Percentiles rank a stretch among this genome's conserved stretches.
These are phyloP conservation scores for Temnothorax ravouxi DNA, from an alignment of 2,888 invertebrate genomes.

Conservation along the genomic window DNA sequence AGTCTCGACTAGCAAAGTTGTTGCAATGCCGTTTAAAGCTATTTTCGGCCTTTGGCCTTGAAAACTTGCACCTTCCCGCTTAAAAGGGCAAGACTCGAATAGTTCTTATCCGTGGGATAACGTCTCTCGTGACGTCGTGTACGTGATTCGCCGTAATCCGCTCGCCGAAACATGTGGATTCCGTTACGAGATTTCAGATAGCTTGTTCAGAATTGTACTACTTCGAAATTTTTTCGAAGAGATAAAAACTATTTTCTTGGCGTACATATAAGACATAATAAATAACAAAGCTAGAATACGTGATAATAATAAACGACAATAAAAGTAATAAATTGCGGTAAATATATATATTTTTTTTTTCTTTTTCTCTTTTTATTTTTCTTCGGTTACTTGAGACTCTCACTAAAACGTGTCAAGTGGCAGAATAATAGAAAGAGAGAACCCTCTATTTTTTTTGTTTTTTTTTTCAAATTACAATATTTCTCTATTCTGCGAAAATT, in stretches of 20 bases:
- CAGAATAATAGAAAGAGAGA: not conserved
- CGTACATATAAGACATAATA: not conserved
- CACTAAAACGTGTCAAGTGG: not conserved
- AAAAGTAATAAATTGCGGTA: constrained; percentile 1
- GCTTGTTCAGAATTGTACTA: not conserved
- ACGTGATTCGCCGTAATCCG: constrained; percentile 64
- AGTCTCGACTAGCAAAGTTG: constrained; percentile 39
- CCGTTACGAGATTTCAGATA: constrained; percentile 6
- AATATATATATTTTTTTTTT: not conserved
- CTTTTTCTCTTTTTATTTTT: no score
- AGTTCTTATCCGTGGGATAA: constrained; percentile 37
- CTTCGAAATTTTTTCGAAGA: not conserved
- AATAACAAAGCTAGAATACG: not conserved
- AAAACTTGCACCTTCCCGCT: constrained; percentile 31
- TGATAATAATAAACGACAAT: not conserved
- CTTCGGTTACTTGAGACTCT: not conserved
- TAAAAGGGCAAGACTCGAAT: constrained; percentile 54
- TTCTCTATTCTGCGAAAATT: not conserved
- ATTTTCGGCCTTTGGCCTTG: constrained; percentile 60
- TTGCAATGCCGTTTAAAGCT: constrained; percentile 50
- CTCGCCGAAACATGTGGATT: constrained; percentile 21
- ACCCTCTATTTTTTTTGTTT: not conserved
- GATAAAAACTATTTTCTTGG: not conserved
- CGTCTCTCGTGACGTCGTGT: constrained; percentile 32
- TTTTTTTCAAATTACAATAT: not conserved